Base-by-base conservation (phyloP, 64 coral and sea anemone genomes). In the Anthopleura sola region DNA sequence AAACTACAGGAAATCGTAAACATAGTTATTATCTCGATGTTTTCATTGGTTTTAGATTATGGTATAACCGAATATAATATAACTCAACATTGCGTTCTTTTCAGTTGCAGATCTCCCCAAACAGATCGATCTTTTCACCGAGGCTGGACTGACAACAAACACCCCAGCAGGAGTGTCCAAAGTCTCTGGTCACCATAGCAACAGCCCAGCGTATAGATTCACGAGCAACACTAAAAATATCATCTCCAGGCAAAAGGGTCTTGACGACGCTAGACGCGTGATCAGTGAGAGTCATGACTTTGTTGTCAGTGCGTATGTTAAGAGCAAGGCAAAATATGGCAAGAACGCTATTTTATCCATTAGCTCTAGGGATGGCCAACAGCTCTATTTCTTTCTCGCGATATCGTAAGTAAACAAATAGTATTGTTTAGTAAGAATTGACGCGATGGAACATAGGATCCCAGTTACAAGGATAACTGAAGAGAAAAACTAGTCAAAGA, bases 261-360 rank as follows among this genome's bases (percentile, higher is more conserved):
- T 81, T 64, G 36, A 57, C 10, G 55, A 90, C 19, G 86, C 81
- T 17, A 26, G 75, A 15, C 89, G 81, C 29, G 60, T 95, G 9
- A 88, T 91, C 69, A 55, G 80, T 31, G 14, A 80, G 6, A 95
- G 93, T 34, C 55, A 82, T 29, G 93, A 95, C 81, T 95, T 95
- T 36, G 58, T 62, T 17, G 86, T 95, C 15, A 85, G 80, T 28
- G 93, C 93, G 16, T 95, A 78, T 55, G 51, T 48, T 2, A 95
- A 95, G 60, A 18, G 11, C 0, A 28, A 31, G 0, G 16, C 9
- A n/a, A 47, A 9, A 18, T 75, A 55, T 15, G 20, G 11, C 56
- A 32, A 60, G 14, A 91, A 95, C 49, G 26, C 93, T 0, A 95
- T 95, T 37, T 48, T 91, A 8, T 87, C 86, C 2, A 88, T 95